These are phyloP conservation scores for Sternotherus odoratus DNA, from an alignment of 2,797 vertebrate species.

Conservation along the genomic window DNA sequence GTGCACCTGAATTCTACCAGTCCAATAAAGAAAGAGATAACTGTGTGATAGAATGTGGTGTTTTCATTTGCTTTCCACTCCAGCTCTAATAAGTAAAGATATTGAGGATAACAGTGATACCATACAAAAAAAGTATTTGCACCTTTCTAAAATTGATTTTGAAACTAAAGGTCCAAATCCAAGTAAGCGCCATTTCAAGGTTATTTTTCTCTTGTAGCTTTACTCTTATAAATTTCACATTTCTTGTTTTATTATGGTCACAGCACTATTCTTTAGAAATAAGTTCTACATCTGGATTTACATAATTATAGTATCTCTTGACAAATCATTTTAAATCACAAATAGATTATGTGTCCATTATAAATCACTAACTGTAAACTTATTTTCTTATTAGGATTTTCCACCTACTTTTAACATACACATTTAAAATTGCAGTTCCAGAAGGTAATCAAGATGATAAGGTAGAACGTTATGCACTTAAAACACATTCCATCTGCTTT, in stretches of 20 bases:
- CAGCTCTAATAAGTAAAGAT: slow-evolving; percentile 38
- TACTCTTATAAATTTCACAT: background rate
- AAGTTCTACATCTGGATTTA: slow-evolving; percentile 6
- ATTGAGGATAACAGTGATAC: slow-evolving; percentile 13
- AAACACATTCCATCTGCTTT: slow-evolving; percentile 14
- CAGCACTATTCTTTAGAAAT: slow-evolving; percentile 23
- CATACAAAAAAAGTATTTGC: slow-evolving; percentile 23
- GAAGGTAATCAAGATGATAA: slow-evolving; percentile 50
- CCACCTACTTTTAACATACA: background rate
- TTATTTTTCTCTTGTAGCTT: slow-evolving; percentile 23
- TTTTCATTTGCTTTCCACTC: slow-evolving; percentile 45
- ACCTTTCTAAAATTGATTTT: slow-evolving; percentile 52
- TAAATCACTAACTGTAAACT: background rate
- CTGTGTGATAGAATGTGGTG: slow-evolving; percentile 27
- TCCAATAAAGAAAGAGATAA: slow-evolving; percentile 25
- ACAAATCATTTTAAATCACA: slow-evolving; percentile 4
- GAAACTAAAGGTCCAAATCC: slow-evolving; percentile 23
- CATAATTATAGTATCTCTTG: slow-evolving; percentile 29
- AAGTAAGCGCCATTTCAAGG: slow-evolving; percentile 19
- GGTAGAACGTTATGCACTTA: slow-evolving; percentile 19
- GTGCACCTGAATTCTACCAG: background rate
- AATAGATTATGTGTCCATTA: slow-evolving; percentile 17
- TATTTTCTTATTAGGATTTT: slow-evolving; percentile 31
- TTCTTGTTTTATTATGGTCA: slow-evolving; percentile 16
- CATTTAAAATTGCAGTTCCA: slow-evolving; percentile 16